phyloP scores from a whole-genome alignment of 23 tunicate genomes.

The Botrylloides violaceus region DNA sequence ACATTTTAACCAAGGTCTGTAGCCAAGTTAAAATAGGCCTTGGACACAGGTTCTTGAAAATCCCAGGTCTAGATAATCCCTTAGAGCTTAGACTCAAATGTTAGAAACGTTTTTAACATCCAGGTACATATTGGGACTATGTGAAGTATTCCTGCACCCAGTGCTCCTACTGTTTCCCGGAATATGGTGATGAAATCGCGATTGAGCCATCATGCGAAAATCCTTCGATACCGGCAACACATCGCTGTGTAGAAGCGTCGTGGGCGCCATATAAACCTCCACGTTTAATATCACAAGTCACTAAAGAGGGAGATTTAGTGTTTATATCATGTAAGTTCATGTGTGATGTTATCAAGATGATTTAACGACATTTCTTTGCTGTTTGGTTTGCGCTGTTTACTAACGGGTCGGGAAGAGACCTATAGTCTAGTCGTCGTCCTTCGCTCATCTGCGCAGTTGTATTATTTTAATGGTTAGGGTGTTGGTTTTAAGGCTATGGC shows the following conservation, averaged over 20 bases:
- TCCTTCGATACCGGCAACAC: not conserved
- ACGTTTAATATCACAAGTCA: not conserved
- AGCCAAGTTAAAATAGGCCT: too few species aligned
- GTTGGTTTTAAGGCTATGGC: too few species aligned
- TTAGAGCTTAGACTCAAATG: too few species aligned
- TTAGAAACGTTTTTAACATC: not conserved
- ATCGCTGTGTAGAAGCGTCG: not conserved
- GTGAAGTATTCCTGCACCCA: not conserved
- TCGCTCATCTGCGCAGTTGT: too few species aligned
- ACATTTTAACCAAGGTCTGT: too few species aligned
- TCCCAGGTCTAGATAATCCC: too few species aligned
- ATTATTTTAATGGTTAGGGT: too few species aligned
- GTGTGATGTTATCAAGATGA: not conserved
- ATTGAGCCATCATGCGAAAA: not conserved
- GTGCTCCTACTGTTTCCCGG: not conserved
- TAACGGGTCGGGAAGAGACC: too few species aligned
- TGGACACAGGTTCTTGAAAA: too few species aligned
- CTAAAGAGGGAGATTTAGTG: not conserved
- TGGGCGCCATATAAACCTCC: not conserved
- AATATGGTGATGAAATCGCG: not conserved
- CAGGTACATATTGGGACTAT: not conserved
- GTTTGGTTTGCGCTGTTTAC: too few species aligned
- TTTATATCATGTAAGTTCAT: not conserved
- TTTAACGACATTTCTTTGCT: not conserved
- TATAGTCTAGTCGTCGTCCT: too few species aligned